These are phyloP conservation scores for Colistium nudipinnis DNA, from an alignment of 2,113 vertebrate species.

Conservation along the genomic window DNA sequence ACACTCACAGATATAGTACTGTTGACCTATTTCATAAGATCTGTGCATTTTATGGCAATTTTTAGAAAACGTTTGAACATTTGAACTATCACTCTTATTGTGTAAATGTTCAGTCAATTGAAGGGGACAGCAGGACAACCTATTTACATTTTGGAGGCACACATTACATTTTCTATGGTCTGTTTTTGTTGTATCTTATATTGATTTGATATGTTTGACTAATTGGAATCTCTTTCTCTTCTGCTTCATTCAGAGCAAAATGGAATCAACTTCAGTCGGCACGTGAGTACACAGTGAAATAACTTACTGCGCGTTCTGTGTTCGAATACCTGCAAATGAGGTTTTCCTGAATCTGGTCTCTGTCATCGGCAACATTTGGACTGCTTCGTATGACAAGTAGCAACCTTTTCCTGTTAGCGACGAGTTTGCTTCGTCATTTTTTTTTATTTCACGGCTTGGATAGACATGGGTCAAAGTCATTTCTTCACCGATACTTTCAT, in stretches of 20 bases:
- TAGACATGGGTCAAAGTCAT: background rate
- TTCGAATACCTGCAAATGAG: background rate
- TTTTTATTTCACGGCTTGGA: background rate
- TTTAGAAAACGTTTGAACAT: too few species aligned
- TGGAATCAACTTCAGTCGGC: slow-evolving; percentile 90
- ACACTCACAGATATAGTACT: too few species aligned
- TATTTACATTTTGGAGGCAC: too few species aligned
- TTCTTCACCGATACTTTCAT: too few species aligned
- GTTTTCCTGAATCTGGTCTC: slow-evolving; percentile 1
- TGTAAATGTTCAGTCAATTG: too few species aligned
- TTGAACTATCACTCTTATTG: too few species aligned
- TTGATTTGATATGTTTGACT: background rate
- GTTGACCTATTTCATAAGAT: too few species aligned
- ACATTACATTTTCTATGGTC: background rate
- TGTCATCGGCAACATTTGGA: background rate
- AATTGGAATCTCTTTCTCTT: slow-evolving; percentile 48
- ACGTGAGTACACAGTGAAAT: slow-evolving; percentile 78
- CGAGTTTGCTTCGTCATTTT: too few species aligned
- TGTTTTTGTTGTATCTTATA: background rate
- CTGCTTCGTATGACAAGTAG: background rate
- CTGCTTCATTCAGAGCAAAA: slow-evolving; percentile 86
- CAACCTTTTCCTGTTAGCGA: too few species aligned
- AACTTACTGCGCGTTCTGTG: background rate
- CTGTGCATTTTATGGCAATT: too few species aligned
- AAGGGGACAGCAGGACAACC: too few species aligned